Base-by-base conservation (phyloP, 1,140 invertebrate genomes). In the Drosophila santomea region DNA sequence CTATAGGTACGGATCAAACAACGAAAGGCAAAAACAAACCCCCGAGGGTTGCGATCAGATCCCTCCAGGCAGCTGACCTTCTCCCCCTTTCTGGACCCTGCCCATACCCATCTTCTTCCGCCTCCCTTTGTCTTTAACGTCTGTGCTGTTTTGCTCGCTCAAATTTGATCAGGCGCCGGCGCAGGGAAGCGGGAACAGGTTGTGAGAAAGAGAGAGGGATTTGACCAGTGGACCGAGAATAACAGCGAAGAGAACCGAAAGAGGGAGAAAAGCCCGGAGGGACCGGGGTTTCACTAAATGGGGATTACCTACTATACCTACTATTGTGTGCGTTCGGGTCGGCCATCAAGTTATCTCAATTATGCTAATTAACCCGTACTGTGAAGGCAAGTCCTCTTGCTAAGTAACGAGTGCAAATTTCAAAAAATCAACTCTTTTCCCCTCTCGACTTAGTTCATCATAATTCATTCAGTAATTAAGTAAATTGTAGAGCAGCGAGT, bases 1-100 rank as follows among this genome's bases (percentile, higher is more conserved):
- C 83, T 86, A 68, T 75, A 64, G 41, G 74, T 52, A 61, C 78
- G 58, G 58, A 69, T 35, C 57, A 57, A 56, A 67, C 77, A 74
- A 59, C 77, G 67, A 67, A 67, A 52, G 35, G 35, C 14, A 54
- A 52, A 39, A 57, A 72, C 45, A 72, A 64, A 62, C 55, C 60
- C 50, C 32, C 68, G 68, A 62, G 69, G 67, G 69, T 60, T 73
- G 55, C 64, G 64, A 68, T 68, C 64, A 23, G 61, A 68, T 66
- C 64, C 64, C 64, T 62, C 15, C 32, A 66, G 64, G 69, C 69
- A 73, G 51, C 71, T 63, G 59, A 76, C 64, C 67, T 71, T 57
- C 52, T 57, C 41, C 44, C 38, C 25, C 44, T 12, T 25, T 10
- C 52, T 17, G 20, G 7, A 6, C 17, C n/a, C 39, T 15, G 17